A percentile compares a stretch with the other conserved stretches of the same genome.
Evolutionary conservation across 1,140 invertebrate species (phyloP).

Genomic region (Dryas iulia): DNA sequence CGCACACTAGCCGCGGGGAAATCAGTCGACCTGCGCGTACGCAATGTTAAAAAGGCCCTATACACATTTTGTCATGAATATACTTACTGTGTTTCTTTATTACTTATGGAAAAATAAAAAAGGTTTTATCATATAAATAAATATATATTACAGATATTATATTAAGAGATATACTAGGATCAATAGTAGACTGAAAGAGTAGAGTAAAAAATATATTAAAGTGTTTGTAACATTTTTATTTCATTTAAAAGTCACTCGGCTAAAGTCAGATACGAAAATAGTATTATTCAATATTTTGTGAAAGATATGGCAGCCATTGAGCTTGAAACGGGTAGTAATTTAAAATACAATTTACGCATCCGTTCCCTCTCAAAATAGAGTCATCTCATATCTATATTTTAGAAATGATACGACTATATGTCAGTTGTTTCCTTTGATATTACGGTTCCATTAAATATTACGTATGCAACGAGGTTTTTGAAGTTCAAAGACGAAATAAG

Average conservation of each 20-base stretch:
- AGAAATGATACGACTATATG: neutral
- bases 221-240: too few relatives aligned
- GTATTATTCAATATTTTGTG: neutral
- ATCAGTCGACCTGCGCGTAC: conserved; percentile 44
- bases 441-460: neutral
- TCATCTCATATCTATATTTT: neutral
- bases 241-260: too few relatives aligned
- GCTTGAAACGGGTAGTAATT: neutral
- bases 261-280: neutral
- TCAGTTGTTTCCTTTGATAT: neutral
- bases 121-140: too few relatives aligned
- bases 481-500: neutral
- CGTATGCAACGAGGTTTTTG: neutral
- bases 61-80: neutral
- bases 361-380: neutral
- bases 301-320: neutral
- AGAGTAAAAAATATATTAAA: too few relatives aligned
- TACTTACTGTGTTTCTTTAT: neutral
- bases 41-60: conserved; percentile 29
- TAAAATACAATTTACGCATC: neutral
- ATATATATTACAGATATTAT: too few relatives aligned
- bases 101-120: too few relatives aligned
- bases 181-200: too few relatives aligned
- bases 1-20: conserved; percentile 51
- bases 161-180: too few relatives aligned